These are phyloP conservation scores for Brachymystax lenok DNA, from an alignment of 2,797 vertebrate species.

Conservation along the genomic window DNA sequence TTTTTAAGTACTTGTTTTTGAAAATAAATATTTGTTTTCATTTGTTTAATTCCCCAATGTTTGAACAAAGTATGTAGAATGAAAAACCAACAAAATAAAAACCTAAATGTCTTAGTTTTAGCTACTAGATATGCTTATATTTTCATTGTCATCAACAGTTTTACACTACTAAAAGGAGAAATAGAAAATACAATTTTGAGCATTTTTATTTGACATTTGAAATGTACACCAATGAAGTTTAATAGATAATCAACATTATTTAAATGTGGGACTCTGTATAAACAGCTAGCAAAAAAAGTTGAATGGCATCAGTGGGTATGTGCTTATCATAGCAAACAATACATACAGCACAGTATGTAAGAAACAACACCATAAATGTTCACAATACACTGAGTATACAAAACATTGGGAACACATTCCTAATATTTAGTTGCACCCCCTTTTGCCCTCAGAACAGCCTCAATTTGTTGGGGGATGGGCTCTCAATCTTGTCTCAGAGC, in stretches of 20 bases:
- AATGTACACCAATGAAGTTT: not conserved
- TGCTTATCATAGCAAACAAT: not conserved
- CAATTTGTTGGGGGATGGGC: no score
- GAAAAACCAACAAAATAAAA: constrained; percentile 79
- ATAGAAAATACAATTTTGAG: not conserved
- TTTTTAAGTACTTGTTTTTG: constrained; percentile 65
- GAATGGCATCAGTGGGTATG: not conserved
- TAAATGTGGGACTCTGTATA: not conserved
- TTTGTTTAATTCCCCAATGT: constrained; percentile 72
- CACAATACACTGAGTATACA: no score
- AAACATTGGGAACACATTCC: no score
- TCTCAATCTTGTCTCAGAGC: no score
- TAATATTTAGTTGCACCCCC: not conserved
- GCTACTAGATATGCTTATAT: not conserved
- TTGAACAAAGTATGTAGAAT: constrained; percentile 78
- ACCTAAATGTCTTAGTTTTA: constrained; percentile 34
- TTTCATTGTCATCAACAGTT: not conserved
- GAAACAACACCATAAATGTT: not conserved
- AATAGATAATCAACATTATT: not conserved
- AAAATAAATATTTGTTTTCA: constrained; percentile 73
- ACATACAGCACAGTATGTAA: not conserved
- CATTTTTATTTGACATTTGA: not conserved
- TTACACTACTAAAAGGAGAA: not conserved
- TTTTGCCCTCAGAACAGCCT: not conserved
- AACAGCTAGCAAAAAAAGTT: not conserved